Base-by-base conservation (phyloP, 2,888 invertebrate genomes). In the Druceiella hillmani region DNA sequence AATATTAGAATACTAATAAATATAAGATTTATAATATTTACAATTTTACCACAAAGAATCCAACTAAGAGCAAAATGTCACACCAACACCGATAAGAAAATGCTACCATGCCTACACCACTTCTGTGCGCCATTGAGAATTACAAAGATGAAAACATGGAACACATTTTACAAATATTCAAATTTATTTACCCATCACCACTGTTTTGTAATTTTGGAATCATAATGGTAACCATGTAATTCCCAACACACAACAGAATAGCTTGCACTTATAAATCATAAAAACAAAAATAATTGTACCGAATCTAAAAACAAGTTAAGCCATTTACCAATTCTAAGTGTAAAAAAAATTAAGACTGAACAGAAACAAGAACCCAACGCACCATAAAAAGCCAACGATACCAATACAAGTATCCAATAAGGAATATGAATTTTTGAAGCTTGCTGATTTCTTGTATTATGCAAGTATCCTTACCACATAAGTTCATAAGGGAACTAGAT, bases 401-500 rank as follows among this genome's bases (percentile, higher is more conserved):
- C 30, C 5, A 34, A 34, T 33, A 40, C 24, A 38, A 36, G 36
- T 29, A 14, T 38, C 33, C 49, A 53, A 7, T 30, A 16, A 4
- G 12, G 30, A 58, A 58, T 55, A 63, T 64, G 66, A 59, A 58
- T 56, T 55, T n/a, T n/a, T n/a, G n/a, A n/a, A n/a, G n/a, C n/a
- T n/a, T n/a, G n/a, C n/a, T n/a, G n/a, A n/a, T n/a, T n/a, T n/a
- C n/a, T n/a, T n/a, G n/a, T n/a, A n/a, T 44, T 50, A 46, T 40
- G 41, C 44, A 55, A 57, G 59, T 61, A 68, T 67, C 79, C 89
- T 90, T 89, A 90, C 90, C 89, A 81, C 88, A 88, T 80, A 90
- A 79, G 81, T 90, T 90, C 88, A 90, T 88, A 78, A 90, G 83
- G 70, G 89, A 90, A 83, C 87, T 89, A 75, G 89, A 89, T 78